Evolutionary conservation across 2,113 vertebrate genomes (phyloP).

Genomic region (Callorhinus ursinus): DNA sequence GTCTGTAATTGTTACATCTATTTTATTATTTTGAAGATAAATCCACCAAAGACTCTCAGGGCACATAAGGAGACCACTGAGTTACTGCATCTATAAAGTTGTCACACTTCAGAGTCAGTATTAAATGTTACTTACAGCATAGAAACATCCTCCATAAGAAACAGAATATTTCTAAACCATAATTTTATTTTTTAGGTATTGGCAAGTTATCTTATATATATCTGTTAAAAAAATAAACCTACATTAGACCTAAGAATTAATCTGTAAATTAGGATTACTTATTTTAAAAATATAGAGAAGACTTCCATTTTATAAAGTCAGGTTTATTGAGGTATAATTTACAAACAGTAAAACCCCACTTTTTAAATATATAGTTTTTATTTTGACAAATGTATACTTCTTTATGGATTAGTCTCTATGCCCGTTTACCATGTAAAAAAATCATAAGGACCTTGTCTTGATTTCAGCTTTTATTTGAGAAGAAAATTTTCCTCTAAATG

Average conservation of each 20-base stretch:
- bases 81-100: not conserved
- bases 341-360: not conserved
- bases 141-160: constrained; percentile 3
- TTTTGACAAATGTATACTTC: not conserved
- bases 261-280: not conserved
- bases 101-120: not conserved
- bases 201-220: not conserved
- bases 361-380: not conserved
- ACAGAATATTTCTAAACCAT: not conserved
- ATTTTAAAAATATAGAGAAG: not conserved
- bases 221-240: not conserved
- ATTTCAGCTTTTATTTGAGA: constrained; percentile 35
- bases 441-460: not conserved
- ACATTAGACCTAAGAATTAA: not conserved
- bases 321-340: not conserved
- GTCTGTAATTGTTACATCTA: not conserved
- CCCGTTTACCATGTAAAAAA: not conserved
- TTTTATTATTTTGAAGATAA: not conserved
- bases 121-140: not conserved
- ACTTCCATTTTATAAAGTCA: not conserved
- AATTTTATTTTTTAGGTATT: not conserved
- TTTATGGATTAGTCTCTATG: constrained; percentile 8
- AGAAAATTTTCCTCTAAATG: not conserved
- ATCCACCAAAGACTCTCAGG: not conserved
- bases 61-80: not conserved